Percentiles rank a stretch among this genome's conserved stretches.
These are phyloP conservation scores for Scophthalmus maximus DNA, from an alignment of 2,113 vertebrate genomes.

Conservation along the genomic window DNA sequence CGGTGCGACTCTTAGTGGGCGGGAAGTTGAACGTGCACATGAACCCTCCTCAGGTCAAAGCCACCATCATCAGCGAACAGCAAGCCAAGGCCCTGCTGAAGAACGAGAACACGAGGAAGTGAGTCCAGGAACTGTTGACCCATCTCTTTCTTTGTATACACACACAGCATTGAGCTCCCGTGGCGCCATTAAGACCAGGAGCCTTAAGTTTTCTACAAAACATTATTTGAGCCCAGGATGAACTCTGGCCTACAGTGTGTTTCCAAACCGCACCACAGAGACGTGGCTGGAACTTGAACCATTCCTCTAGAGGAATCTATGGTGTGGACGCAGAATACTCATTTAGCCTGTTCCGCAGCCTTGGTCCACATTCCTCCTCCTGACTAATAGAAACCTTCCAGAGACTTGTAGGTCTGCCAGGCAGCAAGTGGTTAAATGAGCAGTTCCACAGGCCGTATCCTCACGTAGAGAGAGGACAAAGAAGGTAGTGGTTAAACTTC, in stretches of 20 bases:
- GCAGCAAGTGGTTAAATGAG: slow-evolving; percentile 20
- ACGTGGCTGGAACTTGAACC: slow-evolving; percentile 68
- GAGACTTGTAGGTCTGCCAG: slow-evolving; percentile 43
- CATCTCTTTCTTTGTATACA: background rate
- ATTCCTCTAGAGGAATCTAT: slow-evolving; percentile 66
- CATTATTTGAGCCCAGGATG: slow-evolving; percentile 12
- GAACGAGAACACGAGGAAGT: slow-evolving; percentile 92
- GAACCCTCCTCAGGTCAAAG: slow-evolving; percentile 98
- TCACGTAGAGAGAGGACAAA: background rate
- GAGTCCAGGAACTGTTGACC: slow-evolving; percentile 67
- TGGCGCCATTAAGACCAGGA: slow-evolving; percentile 11
- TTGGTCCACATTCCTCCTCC: slow-evolving; percentile 64
- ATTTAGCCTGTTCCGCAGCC: slow-evolving; percentile 62
- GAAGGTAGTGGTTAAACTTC: background rate
- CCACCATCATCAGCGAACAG: slow-evolving; percentile 97
- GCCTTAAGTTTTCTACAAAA: slow-evolving; percentile 1
- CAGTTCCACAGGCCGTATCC: slow-evolving; percentile 12
- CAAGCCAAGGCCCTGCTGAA: slow-evolving; percentile 94
- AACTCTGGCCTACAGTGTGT: slow-evolving; percentile 37
- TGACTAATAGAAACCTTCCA: slow-evolving; percentile 46
- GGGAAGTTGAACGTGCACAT: slow-evolving; percentile 98
- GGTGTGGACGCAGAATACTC: slow-evolving; percentile 63
- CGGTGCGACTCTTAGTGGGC: slow-evolving; percentile 93
- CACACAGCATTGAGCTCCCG: background rate
- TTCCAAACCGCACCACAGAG: slow-evolving; percentile 49